Evolutionary conservation across 30 jellyfish, hydroid and myxozoan genomes (phyloP).

Genomic region (Pelagia noctiluca): DNA sequence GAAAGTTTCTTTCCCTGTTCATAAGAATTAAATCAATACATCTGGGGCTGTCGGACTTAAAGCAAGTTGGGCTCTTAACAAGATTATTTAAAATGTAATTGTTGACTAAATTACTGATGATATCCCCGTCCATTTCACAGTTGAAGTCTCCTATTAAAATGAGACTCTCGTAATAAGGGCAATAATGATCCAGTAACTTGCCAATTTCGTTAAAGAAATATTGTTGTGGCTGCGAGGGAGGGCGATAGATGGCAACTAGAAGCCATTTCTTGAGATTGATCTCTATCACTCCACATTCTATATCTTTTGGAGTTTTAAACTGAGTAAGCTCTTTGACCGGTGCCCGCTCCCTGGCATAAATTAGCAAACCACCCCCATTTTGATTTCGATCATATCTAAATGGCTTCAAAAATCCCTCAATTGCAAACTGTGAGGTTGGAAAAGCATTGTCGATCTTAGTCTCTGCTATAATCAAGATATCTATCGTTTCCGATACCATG

Average conservation of each 20-base stretch:
- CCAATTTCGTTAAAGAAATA: constrained; percentile 53
- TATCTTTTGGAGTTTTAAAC: constrained; percentile 7
- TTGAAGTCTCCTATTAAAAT: constrained; percentile 36
- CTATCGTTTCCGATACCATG: constrained; percentile 10
- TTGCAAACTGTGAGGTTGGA: constrained; percentile 15
- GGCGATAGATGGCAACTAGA: constrained; percentile 32
- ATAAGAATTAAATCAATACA: constrained; percentile 33
- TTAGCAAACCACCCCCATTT: constrained; percentile 35
- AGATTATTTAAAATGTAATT: constrained; percentile 27
- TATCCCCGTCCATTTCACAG: constrained; percentile 7
- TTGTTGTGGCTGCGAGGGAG: constrained; percentile 22
- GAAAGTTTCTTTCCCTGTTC: constrained; percentile 33
- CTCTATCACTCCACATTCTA: constrained; percentile 13
- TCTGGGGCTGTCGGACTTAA: constrained; percentile 40
- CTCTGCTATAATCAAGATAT: constrained; percentile 29
- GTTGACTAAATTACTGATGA: constrained; percentile 8
- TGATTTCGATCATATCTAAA: constrained; percentile 44
- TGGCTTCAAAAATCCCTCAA: constrained; percentile 48
- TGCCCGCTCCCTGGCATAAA: constrained; percentile 24
- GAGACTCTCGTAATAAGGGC: constrained; percentile 22
- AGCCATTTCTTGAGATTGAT: constrained; percentile 49
- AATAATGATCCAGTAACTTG: constrained; percentile 30
- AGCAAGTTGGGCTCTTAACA: constrained; percentile 48
- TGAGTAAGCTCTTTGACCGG: constrained; percentile 10
- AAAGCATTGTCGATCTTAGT: constrained; percentile 43